Evolutionary conservation across 1,140 invertebrate genomes (phyloP).

Genomic region (Alviniconcha marisindica): DNA sequence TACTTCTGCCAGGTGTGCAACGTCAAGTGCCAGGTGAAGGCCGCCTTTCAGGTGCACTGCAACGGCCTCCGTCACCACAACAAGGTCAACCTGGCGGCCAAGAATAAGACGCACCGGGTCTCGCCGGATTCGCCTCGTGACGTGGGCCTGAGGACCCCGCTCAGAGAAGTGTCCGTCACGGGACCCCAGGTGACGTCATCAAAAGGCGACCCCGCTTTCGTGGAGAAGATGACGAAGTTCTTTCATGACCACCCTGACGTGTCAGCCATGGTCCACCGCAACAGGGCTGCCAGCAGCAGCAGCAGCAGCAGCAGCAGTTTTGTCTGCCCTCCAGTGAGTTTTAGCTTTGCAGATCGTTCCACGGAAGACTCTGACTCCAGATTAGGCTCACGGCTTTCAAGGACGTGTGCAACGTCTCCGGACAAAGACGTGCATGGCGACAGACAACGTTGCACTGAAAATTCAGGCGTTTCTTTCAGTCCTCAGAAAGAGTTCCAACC

Average conservation of each 20-base stretch:
- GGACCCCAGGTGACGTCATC: not conserved
- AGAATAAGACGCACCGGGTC: conserved; percentile 20
- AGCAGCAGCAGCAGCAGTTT: not conserved
- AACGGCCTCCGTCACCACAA: conserved; percentile 54
- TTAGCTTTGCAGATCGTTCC: not conserved
- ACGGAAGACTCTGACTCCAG: not conserved
- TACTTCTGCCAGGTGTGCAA: conserved; percentile 71
- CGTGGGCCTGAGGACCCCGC: not conserved
- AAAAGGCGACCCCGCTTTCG: not conserved
- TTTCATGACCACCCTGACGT: conserved; percentile 1
- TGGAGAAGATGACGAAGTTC: not conserved
- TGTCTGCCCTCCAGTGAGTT: not conserved
- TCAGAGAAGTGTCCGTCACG: not conserved
- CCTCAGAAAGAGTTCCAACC: too few relatives aligned
- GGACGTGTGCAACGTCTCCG: too few relatives aligned
- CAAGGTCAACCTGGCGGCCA: conserved; percentile 47
- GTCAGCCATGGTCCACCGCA: not conserved
- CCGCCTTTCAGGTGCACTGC: conserved; percentile 64
- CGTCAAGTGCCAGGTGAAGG: conserved; percentile 65
- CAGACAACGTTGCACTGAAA: too few relatives aligned
- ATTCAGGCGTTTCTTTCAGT: too few relatives aligned
- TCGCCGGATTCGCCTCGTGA: not conserved
- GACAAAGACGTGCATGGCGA: too few relatives aligned
- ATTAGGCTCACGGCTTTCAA: too few relatives aligned
- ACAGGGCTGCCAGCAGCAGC: not conserved